Base-by-base conservation (phyloP, 2,888 invertebrate genomes). In the Lydus trimaculatus region DNA sequence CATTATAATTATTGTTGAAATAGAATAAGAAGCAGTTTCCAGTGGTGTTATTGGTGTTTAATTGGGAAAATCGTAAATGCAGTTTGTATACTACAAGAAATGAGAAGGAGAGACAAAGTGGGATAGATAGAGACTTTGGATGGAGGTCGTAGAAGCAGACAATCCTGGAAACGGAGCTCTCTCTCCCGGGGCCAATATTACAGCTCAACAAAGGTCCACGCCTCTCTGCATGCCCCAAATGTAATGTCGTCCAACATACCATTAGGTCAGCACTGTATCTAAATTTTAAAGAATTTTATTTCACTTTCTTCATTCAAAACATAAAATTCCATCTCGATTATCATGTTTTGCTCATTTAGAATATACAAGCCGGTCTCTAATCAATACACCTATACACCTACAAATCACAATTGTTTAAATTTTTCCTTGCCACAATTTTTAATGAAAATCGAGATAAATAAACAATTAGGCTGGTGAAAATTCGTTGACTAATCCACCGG, bases 131-230 rank as follows among this genome's bases (percentile, higher is more conserved):
- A 72, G 73, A 76, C 74, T 76, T 68, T 67, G 73, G 72, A 73
- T 73, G 73, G n/a, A 73, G 72, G 76, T 69, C 33, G 65, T 69
- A 67, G 66, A 72, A 72, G 72, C 70, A 65, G 69, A 70, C 79
- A 75, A 76, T 77, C 77, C 78, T 72, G 74, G 74, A 75, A 77
- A 76, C 73, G 71, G 69, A 73, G 72, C 73, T 71, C 75, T 77
- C 75, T 77, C 79, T 79, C 77, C 73, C 73, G 78, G 77, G 77
- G 73, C 77, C 78, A 78, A 79, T 79, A 78, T 79, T 75, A 78
- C 78, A 75, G 77, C 78, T 78, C 78, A 76, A 76, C 79, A 76
- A 72, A 76, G 75, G 77, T 77, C 74, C 73, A 77, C 77, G 72
- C 75, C 74, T 76, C 73, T 76, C 74, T 73, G 70, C 73, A 69